A percentile compares a stretch with the other conserved stretches of the same genome.
These are phyloP conservation scores for Larimichthys crocea DNA, from an alignment of 2,113 vertebrate genomes.

Conservation along the genomic window DNA sequence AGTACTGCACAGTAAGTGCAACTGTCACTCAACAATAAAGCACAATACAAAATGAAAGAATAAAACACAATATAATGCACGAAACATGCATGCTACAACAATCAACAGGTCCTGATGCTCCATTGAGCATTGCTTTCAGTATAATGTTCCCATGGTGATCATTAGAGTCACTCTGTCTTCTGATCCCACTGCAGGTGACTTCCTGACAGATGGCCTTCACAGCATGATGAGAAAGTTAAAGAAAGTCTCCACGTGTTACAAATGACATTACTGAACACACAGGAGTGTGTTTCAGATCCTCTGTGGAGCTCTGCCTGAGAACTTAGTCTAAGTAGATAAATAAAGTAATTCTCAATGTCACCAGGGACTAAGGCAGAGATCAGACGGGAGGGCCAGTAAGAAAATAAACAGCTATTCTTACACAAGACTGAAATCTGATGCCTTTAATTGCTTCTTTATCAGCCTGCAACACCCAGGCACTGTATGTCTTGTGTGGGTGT, in stretches of 20 bases:
- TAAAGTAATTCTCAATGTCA: constrained; percentile 53
- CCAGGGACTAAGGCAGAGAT: constrained; percentile 6
- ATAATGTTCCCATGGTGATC: constrained; percentile 1
- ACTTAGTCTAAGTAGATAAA: constrained; percentile 5
- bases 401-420: constrained; percentile 42
- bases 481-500: constrained; percentile 8
- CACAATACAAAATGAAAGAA: too few species aligned
- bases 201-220: constrained; percentile 36
- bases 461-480: constrained; percentile 38
- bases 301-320: not conserved
- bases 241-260: constrained; percentile 16
- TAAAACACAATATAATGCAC: too few species aligned
- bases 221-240: constrained; percentile 9
- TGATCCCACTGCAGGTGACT: constrained; percentile 22
- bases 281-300: not conserved
- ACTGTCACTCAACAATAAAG: too few species aligned
- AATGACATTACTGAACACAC: not conserved
- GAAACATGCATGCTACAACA: not conserved
- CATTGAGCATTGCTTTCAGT: not conserved
- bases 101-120: not conserved
- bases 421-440: constrained; percentile 35
- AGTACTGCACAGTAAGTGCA: too few species aligned
- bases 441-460: constrained; percentile 61
- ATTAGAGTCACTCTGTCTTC: constrained; percentile 4
- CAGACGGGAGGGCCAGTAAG: constrained; percentile 11